Evolutionary conservation across 2,113 vertebrate genomes (phyloP).

Genomic region (Stictonetta naevosa): DNA sequence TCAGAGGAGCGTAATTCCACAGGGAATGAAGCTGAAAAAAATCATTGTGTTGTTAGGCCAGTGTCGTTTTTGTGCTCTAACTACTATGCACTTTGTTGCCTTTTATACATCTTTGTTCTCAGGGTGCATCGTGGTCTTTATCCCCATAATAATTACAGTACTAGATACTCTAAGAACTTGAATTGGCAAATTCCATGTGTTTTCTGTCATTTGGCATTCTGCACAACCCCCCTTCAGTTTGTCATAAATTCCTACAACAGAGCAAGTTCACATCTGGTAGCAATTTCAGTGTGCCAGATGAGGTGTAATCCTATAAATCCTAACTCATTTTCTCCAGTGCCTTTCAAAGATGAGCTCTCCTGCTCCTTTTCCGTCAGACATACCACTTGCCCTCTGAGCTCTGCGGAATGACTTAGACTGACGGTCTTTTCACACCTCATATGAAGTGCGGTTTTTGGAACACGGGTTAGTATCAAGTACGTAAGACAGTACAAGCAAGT

Average conservation of each 20-base stretch:
- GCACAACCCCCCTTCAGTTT: neutral
- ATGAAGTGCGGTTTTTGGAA: slow-evolving; percentile 1
- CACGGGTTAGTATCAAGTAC: neutral
- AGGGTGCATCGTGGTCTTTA: neutral
- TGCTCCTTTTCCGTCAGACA: neutral
- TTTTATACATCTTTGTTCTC: neutral
- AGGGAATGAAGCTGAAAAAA: neutral
- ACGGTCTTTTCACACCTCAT: neutral
- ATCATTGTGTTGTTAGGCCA: neutral
- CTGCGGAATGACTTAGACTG: neutral
- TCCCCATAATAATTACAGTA: neutral
- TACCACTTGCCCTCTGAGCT: neutral
- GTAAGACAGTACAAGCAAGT: neutral
- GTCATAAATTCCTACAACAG: slow-evolving; percentile 55
- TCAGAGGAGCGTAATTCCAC: neutral
- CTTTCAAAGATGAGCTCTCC: neutral
- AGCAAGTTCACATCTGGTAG: slow-evolving; percentile 65
- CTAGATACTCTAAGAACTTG: neutral
- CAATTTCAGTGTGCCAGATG: slow-evolving; percentile 57
- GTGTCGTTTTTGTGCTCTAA: neutral
- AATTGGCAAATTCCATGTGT: slow-evolving; percentile 47
- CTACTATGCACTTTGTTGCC: neutral
- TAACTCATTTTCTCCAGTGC: slow-evolving; percentile 29
- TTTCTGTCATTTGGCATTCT: slow-evolving; percentile 55
- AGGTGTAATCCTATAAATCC: slow-evolving; percentile 8